Evolutionary conservation across 35 echinoderm and acorn worm genomes (phyloP).

Genomic region (Strongylocentrotus purpuratus): DNA sequence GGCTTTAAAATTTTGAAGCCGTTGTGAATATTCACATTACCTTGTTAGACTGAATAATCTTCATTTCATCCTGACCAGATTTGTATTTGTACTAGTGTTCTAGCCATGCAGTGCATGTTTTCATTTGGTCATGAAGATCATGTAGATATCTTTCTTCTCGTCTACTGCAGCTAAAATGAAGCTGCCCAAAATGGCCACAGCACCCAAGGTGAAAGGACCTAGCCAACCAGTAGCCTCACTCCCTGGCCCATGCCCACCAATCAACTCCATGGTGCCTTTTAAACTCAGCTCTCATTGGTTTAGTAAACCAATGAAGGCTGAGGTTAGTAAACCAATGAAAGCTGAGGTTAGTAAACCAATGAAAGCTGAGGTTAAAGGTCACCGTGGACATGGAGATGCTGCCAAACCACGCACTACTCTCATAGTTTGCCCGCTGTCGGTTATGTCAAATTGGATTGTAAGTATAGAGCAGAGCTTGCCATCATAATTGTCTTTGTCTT

Average conservation of each 20-base stretch:
- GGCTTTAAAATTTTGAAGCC: too few relatives aligned
- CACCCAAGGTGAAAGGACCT: slow-evolving; percentile 18
- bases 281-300: background rate
- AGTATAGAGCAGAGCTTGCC: background rate
- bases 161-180: background rate
- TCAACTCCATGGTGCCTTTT: too few relatives aligned
- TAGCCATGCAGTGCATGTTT: too few relatives aligned
- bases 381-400: background rate
- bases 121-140: too few relatives aligned
- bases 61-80: too few relatives aligned
- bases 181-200: background rate
- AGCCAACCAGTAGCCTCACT: background rate
- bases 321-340: background rate
- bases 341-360: background rate
- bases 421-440: slow-evolving; percentile 85
- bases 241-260: too few relatives aligned
- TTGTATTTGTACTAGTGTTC: too few relatives aligned
- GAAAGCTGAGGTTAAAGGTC: background rate
- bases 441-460: slow-evolving; percentile 88
- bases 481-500: too few relatives aligned
- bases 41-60: too few relatives aligned
- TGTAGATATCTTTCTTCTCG: background rate
- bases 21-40: too few relatives aligned
- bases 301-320: background rate
- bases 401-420: slow-evolving; percentile 73